phyloP scores from a whole-genome alignment of 1,140 invertebrate species.

The Drosophila equinoxialis region DNA sequence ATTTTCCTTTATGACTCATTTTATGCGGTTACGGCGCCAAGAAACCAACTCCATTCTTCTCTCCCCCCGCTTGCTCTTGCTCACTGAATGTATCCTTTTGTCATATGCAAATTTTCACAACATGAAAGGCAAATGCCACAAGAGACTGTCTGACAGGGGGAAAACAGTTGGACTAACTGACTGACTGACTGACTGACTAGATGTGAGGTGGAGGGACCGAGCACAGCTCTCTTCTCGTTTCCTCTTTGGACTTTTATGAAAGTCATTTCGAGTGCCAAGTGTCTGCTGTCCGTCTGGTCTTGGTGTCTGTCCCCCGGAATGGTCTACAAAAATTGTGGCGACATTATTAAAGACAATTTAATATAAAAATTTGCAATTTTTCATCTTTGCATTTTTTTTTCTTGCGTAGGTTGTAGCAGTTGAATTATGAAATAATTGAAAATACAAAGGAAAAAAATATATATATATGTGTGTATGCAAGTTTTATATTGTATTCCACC shows the following conservation, averaged over 20 bases:
- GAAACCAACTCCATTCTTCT: neutral
- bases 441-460: neutral
- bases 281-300: neutral
- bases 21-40: slow-evolving; percentile 1
- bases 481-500: neutral
- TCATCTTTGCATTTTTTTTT: neutral
- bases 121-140: neutral
- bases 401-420: slow-evolving; percentile 6
- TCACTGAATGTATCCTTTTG: neutral
- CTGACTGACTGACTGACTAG: neutral
- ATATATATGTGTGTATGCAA: neutral
- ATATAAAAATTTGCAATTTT: slow-evolving; percentile 15
- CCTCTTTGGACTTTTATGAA: slow-evolving; percentile 3
- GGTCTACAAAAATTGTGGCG: neutral
- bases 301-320: neutral
- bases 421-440: slow-evolving; percentile 37
- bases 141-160: neutral
- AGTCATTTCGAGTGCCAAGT: slow-evolving; percentile 3
- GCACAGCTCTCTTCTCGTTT: neutral
- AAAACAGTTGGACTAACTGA: neutral
- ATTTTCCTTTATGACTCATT: slow-evolving; percentile 47
- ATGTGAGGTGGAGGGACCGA: neutral
- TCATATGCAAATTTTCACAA: slow-evolving; percentile 7
- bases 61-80: no score
- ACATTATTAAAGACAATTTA: slow-evolving; percentile 15